A percentile compares a stretch with the other conserved stretches of the same genome.
Evolutionary conservation across 1,140 invertebrate genomes (phyloP).

Genomic region (Leptopilina boulardi): DNA sequence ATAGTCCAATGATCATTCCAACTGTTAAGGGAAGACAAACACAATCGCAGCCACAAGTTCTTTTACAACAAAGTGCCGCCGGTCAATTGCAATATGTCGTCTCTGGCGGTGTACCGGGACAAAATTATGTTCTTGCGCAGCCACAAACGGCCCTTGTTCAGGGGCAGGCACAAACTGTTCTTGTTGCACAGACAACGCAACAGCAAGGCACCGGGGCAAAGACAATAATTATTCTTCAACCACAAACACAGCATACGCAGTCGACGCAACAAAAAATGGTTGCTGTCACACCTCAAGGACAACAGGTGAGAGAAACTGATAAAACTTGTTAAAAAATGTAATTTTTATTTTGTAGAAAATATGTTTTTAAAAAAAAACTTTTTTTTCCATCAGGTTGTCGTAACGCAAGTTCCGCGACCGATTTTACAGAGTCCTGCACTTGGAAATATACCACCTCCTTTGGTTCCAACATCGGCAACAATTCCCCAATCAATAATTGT

Average conservation of each 20-base stretch:
- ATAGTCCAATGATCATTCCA: constrained; percentile 73
- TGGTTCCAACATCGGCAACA: constrained; percentile 71
- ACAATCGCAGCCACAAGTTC: constrained; percentile 70
- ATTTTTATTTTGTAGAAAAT: not conserved
- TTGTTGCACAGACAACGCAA: constrained; percentile 79
- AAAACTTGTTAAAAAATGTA: not conserved
- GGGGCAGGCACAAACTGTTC: constrained; percentile 80
- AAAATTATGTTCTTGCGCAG: constrained; percentile 81
- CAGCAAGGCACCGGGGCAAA: constrained; percentile 81
- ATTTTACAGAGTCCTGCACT: constrained; percentile 75
- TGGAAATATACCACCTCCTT: constrained; percentile 71
- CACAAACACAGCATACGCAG: constrained; percentile 74
- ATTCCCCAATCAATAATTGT: constrained; percentile 73
- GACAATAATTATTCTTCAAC: constrained; percentile 85
- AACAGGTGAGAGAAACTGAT: constrained; percentile 77
- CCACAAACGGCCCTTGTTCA: constrained; percentile 79
- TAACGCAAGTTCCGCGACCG: constrained; percentile 77
- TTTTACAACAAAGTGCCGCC: constrained; percentile 69
- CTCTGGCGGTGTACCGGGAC: constrained; percentile 75
- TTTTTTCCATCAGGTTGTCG: constrained; percentile 66
- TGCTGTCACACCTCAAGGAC: constrained; percentile 81
- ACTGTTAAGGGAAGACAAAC: constrained; percentile 69
- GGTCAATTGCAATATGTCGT: constrained; percentile 77
- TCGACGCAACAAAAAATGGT: constrained; percentile 77
- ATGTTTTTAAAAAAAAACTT: not conserved